A percentile compares a stretch with the other conserved stretches of the same genome.
Conservation (phyloP, 1,140 invertebrate species). For the Oreohelix idahoensis region DNA sequence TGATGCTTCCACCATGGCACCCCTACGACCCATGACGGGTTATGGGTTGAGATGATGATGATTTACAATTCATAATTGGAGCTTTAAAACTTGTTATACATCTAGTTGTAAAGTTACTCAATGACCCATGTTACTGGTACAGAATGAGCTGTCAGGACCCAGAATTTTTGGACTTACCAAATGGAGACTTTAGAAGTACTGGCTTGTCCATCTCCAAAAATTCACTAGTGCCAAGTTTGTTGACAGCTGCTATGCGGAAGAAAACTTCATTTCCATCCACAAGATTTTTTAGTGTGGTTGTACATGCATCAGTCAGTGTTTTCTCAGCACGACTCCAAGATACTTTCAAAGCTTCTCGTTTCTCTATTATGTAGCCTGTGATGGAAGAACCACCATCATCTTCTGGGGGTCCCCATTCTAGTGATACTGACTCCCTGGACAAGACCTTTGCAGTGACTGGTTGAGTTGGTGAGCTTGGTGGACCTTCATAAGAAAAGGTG, state of each 20-base stretch:
- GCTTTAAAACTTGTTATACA: too few relatives aligned
- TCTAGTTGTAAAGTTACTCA: too few relatives aligned
- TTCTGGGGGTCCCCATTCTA: slow-evolving; percentile 96
- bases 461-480: slow-evolving; percentile 88
- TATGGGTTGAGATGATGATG: too few relatives aligned
- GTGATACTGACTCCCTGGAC: slow-evolving; percentile 91
- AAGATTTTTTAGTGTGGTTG: slow-evolving; percentile 88
- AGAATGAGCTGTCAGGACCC: too few relatives aligned
- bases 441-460: slow-evolving; percentile 88
- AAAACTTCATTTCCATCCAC: slow-evolving; percentile 95
- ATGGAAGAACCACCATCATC: slow-evolving; percentile 82
- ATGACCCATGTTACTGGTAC: too few relatives aligned
- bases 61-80: too few relatives aligned
- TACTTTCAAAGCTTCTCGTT: slow-evolving; percentile 58
- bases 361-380: slow-evolving; percentile 71
- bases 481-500: slow-evolving; percentile 77
- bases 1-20: too few relatives aligned
- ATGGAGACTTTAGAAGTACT: slow-evolving; percentile 66
- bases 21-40: too few relatives aligned
- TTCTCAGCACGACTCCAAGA: slow-evolving; percentile 60
- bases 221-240: slow-evolving; percentile 60
- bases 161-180: slow-evolving; percentile 51
- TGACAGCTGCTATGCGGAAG: slow-evolving; percentile 81
- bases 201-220: slow-evolving; percentile 65
- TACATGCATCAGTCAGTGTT: slow-evolving; percentile 60